Percentiles rank a stretch among this genome's conserved stretches.
These are phyloP conservation scores for Rhyacichthys aspro DNA, from an alignment of 2,797 vertebrate species.

Conservation along the genomic window DNA sequence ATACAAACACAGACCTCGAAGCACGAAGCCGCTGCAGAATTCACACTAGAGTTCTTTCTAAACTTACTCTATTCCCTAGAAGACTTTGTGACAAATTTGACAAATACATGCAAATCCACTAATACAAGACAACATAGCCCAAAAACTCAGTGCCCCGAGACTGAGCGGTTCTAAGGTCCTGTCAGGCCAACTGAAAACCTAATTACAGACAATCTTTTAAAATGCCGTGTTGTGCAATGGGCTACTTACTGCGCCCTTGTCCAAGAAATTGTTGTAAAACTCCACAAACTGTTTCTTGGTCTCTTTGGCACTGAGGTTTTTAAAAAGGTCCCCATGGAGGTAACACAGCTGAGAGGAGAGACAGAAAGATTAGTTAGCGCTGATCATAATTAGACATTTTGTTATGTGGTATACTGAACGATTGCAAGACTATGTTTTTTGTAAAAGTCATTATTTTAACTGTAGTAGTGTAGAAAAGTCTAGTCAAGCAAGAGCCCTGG, in stretches of 20 bases:
- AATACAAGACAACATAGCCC: not conserved
- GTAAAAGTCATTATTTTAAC: not conserved
- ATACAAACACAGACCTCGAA: not conserved
- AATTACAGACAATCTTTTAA: not conserved
- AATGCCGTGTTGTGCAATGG: not conserved
- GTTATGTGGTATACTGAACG: no score
- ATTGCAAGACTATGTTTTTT: not conserved
- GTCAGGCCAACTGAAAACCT: not conserved
- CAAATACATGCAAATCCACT: not conserved
- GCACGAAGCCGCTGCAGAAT: not conserved
- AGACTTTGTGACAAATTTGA: not conserved
- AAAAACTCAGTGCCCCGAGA: not conserved
- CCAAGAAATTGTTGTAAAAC: slow-evolving; percentile 89
- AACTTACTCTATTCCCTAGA: no score
- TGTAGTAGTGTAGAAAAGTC: not conserved
- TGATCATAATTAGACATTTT: not conserved
- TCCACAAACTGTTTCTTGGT: slow-evolving; percentile 89
- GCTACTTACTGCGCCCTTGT: slow-evolving; percentile 88
- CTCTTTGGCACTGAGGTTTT: slow-evolving; percentile 85
- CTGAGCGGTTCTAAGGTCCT: not conserved
- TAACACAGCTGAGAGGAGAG: slow-evolving; percentile 84
- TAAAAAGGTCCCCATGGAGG: slow-evolving; percentile 87
- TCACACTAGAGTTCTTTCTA: not conserved
- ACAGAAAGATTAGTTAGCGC: slow-evolving; percentile 10
- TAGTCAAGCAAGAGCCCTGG: not conserved